Conservation (phyloP, 2,888 invertebrate genomes). For the Cyclophora punctaria region DNA sequence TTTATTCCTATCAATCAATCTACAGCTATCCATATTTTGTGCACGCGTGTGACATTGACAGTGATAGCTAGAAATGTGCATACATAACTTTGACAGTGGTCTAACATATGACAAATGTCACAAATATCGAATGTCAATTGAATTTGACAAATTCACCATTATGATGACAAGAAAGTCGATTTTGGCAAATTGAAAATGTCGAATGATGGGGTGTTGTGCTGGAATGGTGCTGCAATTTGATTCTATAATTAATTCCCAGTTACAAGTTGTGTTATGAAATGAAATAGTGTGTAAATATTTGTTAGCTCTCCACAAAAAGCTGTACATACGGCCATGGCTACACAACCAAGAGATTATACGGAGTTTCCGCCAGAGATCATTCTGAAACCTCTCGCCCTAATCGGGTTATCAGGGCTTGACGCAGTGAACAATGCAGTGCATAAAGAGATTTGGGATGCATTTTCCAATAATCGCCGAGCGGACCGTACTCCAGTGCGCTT, state of each 20-base stretch:
- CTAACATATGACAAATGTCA: too few species aligned
- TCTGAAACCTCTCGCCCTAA: constrained; percentile 87
- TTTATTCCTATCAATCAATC: too few species aligned
- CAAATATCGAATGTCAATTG: constrained; percentile 3
- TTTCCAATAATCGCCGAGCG: constrained; percentile 85
- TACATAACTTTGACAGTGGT: too few species aligned
- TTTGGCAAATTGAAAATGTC: constrained; percentile 24
- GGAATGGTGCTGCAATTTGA: constrained; percentile 5
- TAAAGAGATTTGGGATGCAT: constrained; percentile 94
- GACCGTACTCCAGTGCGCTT: constrained; percentile 90
- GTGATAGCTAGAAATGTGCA: too few species aligned
- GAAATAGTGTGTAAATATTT: constrained; percentile 16
- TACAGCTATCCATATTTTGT: too few species aligned
- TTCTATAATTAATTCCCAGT: constrained; percentile 17
- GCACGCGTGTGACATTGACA: too few species aligned
- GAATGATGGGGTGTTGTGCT: constrained; percentile 36
- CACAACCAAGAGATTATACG: constrained; percentile 72
- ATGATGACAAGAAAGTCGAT: constrained; percentile 26
- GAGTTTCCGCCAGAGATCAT: constrained; percentile 90
- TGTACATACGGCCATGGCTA: constrained; percentile 56
- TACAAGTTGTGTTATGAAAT: constrained; percentile 27
- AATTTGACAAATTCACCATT: constrained; percentile 16
- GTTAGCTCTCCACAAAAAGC: background rate
- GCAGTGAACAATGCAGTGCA: constrained; percentile 89
- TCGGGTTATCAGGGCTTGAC: constrained; percentile 93